Conservation (phyloP, 2,113 vertebrate species). For the Gnathonemus echidnorhynchus region DNA sequence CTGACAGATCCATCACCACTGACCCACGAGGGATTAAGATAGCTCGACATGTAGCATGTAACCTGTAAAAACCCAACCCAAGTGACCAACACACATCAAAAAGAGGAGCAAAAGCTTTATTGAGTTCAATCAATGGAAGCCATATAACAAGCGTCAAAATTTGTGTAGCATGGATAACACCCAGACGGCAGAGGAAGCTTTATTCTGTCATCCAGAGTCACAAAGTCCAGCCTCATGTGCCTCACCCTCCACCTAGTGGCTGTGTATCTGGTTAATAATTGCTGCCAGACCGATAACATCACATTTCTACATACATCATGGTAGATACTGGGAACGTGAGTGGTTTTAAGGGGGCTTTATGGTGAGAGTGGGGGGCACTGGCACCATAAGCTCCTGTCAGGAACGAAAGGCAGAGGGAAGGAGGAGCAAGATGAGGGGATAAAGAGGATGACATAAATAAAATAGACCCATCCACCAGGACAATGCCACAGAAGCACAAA, state of each 20-base stretch:
- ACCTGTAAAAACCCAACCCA: neutral
- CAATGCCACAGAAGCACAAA: neutral
- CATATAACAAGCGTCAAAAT: neutral
- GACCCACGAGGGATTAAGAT: neutral
- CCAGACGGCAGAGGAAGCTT: neutral
- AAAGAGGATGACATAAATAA: neutral
- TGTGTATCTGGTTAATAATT: conserved; percentile 51
- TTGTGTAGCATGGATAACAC: neutral
- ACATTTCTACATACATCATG: conserved; percentile 10
- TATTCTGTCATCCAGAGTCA: neutral
- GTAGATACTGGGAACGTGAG: neutral
- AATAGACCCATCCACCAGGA: neutral
- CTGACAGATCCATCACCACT: neutral
- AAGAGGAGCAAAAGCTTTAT: neutral
- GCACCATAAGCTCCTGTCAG: neutral
- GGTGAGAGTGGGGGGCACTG: neutral
- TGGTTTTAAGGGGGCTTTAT: neutral
- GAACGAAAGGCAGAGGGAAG: neutral
- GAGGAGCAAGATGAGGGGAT: neutral
- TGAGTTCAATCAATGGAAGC: neutral
- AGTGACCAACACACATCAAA: neutral
- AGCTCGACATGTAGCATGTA: neutral
- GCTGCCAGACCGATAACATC: conserved; percentile 31
- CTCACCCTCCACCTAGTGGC: conserved; percentile 12
- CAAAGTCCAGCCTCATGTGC: conserved; percentile 9